Conservation (phyloP, 2,888 invertebrate species). For the Noctua comes region DNA sequence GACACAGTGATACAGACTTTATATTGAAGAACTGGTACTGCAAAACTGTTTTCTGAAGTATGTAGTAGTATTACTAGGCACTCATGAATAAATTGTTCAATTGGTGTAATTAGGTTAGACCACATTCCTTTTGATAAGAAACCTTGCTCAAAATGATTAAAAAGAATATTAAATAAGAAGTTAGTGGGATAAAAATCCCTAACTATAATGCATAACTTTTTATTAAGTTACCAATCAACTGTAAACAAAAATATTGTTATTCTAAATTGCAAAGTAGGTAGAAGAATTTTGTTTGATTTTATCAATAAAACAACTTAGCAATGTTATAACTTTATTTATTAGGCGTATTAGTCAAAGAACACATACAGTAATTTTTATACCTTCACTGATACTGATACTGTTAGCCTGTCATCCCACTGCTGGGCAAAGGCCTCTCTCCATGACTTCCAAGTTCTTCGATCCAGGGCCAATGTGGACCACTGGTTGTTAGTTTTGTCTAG, state of each 20-base stretch:
- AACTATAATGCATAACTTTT: not conserved
- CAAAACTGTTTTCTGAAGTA: not conserved
- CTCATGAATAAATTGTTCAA: not conserved
- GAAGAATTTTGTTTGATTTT: no score
- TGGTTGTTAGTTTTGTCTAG: no score
- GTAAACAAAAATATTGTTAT: not conserved
- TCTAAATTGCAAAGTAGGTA: not conserved
- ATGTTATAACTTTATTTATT: no score
- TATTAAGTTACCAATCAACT: not conserved
- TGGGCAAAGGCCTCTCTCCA: no score
- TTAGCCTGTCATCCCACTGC: no score
- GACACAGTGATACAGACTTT: not conserved
- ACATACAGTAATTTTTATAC: not conserved
- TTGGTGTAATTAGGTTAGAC: not conserved
- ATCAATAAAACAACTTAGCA: not conserved
- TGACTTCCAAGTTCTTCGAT: no score
- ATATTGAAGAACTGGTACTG: not conserved
- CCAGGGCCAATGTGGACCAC: no score
- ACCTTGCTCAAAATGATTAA: not conserved
- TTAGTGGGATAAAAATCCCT: no score
- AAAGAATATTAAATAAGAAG: not conserved
- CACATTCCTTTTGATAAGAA: constrained; percentile 16
- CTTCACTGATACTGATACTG: no score
- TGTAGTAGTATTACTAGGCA: not conserved
- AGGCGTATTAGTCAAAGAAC: not conserved